Evolutionary conservation across 2,797 vertebrate species (phyloP).

Genomic region (Phataginus tricuspis): DNA sequence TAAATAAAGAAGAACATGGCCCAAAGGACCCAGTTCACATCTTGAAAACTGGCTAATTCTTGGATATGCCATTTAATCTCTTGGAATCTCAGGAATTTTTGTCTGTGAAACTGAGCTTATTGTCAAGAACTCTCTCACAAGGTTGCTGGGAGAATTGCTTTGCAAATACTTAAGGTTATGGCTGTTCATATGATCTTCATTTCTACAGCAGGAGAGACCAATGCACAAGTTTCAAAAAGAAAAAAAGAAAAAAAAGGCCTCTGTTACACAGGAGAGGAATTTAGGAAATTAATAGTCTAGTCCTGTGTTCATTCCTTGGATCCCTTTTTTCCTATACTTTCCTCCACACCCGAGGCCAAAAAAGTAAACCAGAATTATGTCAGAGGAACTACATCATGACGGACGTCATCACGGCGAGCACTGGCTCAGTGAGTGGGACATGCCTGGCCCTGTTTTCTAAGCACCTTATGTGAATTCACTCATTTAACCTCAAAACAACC

Average conservation of each 20-base stretch:
- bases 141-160: not conserved
- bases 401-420: not conserved
- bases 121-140: not conserved
- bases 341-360: not conserved
- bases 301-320: not conserved
- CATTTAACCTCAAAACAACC: not conserved
- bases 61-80: not conserved
- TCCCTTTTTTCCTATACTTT: not conserved
- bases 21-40: not conserved
- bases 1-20: not conserved
- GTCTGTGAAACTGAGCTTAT: not conserved
- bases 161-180: not conserved
- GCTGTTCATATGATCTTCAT: not conserved
- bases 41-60: slow-evolving; percentile 2
- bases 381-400: not conserved
- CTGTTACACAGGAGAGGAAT: not conserved
- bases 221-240: not conserved
- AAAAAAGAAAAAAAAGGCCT: not conserved
- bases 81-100: not conserved
- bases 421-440: not conserved
- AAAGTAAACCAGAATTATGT: not conserved
- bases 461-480: not conserved
- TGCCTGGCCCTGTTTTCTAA: not conserved
- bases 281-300: not conserved
- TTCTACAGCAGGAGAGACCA: not conserved